Conservation (phyloP, 92 coral and sea anemone genomes). For the Actinostola sp. region DNA sequence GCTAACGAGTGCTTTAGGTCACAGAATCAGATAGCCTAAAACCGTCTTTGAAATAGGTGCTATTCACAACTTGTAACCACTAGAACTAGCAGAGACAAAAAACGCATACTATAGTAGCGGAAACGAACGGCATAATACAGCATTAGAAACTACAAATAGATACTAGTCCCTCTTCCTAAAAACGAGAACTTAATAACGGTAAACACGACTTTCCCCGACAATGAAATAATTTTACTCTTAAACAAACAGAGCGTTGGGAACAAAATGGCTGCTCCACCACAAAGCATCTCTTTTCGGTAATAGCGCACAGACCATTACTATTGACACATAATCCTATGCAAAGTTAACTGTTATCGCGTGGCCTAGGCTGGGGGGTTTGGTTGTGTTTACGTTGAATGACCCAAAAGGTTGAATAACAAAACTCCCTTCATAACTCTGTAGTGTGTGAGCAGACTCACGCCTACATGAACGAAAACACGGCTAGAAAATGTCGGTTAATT, state of each 20-base stretch:
- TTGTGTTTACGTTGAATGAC: slow-evolving; percentile 16
- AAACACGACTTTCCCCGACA: not conserved
- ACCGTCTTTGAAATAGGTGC: too few relatives aligned
- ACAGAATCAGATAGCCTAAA: too few relatives aligned
- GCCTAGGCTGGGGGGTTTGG: slow-evolving; percentile 7
- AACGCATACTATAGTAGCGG: too few relatives aligned
- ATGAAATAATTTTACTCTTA: slow-evolving; percentile 25
- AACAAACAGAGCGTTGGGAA: slow-evolving; percentile 5
- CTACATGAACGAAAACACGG: not conserved
- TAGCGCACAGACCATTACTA: not conserved
- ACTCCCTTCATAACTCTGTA: not conserved
- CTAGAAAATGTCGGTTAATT: not conserved
- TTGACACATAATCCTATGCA: not conserved
- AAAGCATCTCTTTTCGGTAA: not conserved
- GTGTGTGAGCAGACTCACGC: not conserved
- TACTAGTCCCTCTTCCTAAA: not conserved
- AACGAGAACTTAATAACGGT: not conserved
- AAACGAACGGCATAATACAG: too few relatives aligned
- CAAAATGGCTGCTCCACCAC: slow-evolving; percentile 14
- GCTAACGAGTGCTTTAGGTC: too few relatives aligned
- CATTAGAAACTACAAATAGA: not conserved
- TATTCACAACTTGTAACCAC: too few relatives aligned
- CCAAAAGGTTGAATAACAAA: slow-evolving; percentile 1
- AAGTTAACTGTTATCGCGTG: slow-evolving; percentile 17
- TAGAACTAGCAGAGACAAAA: too few relatives aligned